Evolutionary conservation across 2,888 invertebrate species (phyloP).

Genomic region (Tiliacea aurago): DNA sequence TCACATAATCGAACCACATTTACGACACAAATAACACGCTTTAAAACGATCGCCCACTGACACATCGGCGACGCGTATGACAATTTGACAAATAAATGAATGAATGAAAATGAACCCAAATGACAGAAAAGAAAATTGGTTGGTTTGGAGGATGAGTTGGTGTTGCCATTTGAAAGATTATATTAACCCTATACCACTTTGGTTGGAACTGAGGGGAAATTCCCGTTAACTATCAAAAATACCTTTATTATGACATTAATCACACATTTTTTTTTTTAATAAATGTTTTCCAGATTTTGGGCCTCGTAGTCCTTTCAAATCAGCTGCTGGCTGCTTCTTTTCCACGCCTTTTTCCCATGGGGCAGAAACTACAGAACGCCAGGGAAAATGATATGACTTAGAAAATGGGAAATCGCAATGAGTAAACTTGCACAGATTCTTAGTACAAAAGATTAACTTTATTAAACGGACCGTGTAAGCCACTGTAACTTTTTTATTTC

Average conservation of each 20-base stretch:
- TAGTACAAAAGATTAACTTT: neutral
- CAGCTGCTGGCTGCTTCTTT: no score
- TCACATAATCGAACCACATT: conserved; percentile 87
- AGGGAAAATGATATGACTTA: neutral
- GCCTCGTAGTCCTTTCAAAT: neutral
- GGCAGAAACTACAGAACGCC: neutral
- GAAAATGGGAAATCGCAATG: neutral
- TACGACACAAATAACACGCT: conserved; percentile 83
- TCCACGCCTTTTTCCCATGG: neutral
- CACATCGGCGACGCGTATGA: conserved; percentile 89
- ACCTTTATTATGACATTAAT: neutral
- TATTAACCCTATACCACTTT: conserved; percentile 22
- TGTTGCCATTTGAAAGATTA: conserved; percentile 39
- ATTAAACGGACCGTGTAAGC: neutral
- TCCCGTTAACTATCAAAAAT: no score
- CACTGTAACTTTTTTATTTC: no score
- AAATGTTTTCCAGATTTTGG: no score
- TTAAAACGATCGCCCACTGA: conserved; percentile 85
- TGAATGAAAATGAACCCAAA: conserved; percentile 66
- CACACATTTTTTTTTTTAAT: no score
- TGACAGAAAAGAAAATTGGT: conserved; percentile 56
- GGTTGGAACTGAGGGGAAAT: neutral
- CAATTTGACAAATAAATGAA: conserved; percentile 77
- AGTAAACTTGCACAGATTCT: neutral
- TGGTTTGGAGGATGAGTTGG: conserved; percentile 56